Percentiles rank a stretch among this genome's conserved stretches.
Conservation (phyloP, 2,113 vertebrate genomes). For the Neotoma lepida region DNA sequence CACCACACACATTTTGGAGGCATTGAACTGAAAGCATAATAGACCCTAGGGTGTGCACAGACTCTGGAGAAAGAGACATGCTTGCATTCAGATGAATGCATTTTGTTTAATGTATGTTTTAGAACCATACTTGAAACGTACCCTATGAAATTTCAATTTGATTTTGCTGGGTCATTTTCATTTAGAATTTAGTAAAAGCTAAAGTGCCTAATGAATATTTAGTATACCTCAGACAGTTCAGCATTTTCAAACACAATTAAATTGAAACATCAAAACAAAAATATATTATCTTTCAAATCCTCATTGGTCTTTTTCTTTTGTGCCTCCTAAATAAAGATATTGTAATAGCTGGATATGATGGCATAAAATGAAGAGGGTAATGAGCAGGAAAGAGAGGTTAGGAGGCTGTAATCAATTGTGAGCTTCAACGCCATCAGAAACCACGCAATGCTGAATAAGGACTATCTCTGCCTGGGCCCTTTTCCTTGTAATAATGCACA, state of each 20-base stretch:
- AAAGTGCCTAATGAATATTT: constrained; percentile 83
- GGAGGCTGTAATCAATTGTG: constrained; percentile 75
- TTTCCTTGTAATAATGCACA: constrained; percentile 76
- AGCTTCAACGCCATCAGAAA: constrained; percentile 75
- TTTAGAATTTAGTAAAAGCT: constrained; percentile 81
- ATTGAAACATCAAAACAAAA: constrained; percentile 80
- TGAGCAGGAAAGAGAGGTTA: constrained; percentile 79
- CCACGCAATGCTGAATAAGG: constrained; percentile 71
- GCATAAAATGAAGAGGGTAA: constrained; percentile 76
- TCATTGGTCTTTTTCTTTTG: constrained; percentile 71
- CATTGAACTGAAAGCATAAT: constrained; percentile 80
- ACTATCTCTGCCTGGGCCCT: constrained; percentile 76
- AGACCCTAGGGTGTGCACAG: constrained; percentile 77
- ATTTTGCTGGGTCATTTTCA: constrained; percentile 82
- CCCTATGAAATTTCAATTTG: constrained; percentile 81
- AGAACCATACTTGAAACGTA: constrained; percentile 79
- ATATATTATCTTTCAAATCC: constrained; percentile 75
- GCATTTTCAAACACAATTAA: constrained; percentile 75
- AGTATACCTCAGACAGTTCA: constrained; percentile 77
- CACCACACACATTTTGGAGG: constrained; percentile 78
- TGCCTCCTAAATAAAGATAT: constrained; percentile 77
- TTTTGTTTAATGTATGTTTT: constrained; percentile 82
- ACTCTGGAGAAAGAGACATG: constrained; percentile 72
- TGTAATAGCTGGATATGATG: constrained; percentile 72
- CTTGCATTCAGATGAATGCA: constrained; percentile 81